Conservation (phyloP, 2,113 vertebrate genomes). For the Chelonoidis abingdonii region DNA sequence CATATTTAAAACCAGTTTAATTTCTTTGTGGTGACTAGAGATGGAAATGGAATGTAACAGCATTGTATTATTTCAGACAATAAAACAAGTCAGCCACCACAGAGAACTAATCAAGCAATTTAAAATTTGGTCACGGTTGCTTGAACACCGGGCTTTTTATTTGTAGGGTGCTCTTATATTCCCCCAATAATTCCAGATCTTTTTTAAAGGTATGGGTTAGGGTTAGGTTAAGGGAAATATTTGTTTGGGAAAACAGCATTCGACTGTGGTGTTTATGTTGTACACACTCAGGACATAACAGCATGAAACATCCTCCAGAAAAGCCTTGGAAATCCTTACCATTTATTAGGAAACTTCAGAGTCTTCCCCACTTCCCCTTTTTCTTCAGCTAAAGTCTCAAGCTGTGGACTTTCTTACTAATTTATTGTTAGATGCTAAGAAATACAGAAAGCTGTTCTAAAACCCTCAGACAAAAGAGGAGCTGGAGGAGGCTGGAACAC, state of each 20-base stretch:
- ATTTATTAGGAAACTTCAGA: neutral
- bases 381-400: neutral
- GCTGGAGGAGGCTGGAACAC: constrained; percentile 18
- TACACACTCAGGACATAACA: neutral
- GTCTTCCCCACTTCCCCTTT: neutral
- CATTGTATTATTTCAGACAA: constrained; percentile 76
- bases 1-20: constrained; percentile 59
- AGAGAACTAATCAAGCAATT: constrained; percentile 75
- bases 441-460: neutral
- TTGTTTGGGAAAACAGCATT: neutral
- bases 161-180: constrained; percentile 37
- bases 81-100: constrained; percentile 67
- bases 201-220: neutral
- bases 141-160: constrained; percentile 65
- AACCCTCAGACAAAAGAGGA: neutral
- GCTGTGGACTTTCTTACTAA: constrained; percentile 1
- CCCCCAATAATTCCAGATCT: neutral
- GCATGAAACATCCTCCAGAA: neutral
- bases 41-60: constrained; percentile 50
- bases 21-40: constrained; percentile 62
- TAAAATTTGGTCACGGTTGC: constrained; percentile 55
- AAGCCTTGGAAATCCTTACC: neutral
- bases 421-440: constrained; percentile 30
- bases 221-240: neutral
- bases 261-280: neutral